Base-by-base conservation (phyloP, 2,888 invertebrate genomes). In the Gasteruption jaculator region DNA sequence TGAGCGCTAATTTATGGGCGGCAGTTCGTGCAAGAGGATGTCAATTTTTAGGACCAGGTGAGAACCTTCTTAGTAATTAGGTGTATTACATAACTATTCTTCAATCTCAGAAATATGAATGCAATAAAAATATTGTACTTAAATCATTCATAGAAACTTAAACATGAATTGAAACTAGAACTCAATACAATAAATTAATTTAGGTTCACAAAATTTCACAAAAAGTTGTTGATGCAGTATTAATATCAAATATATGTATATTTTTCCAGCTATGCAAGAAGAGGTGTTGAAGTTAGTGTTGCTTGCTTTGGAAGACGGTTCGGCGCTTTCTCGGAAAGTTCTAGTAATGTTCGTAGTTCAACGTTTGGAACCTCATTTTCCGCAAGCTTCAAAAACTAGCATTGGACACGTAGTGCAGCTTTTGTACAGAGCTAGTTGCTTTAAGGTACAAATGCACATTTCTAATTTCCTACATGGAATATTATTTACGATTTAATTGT, bases 351-450 rank as follows among this genome's bases (percentile, higher is more conserved):
- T 95, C 76, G 95, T 97, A 31, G 96, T 99, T 47, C 95, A 97
- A 74, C 81, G 93, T 62, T 76, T 99, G 54, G 91, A 93, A 71
- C 92, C 95, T 31, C 93, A 94, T 71, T 91, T 91, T 71, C 89
- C 92, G 1, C 92, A 92, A 75, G 95, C 96, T 43, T 95, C 96
- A 14, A 99, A 99, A 76, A 99, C 97, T 20, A 94, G 94, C 68
- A 96, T 99, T 67, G 97, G 97, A 8, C 97, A 99, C 73, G 97
- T 99, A 30, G 96, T 99, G 40, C 99, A 99, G 72, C 79, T 99
- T 37, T 77, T 99, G 18, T 99, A 99, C 71, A 81, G 97, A 57
- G 97, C 97, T 34, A 95, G 95, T 48, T 97, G 97, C 74, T 99
- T 99, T 74, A 95, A 94, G 79, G 95, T 91, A 69, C 2, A 21